phyloP scores from a whole-genome alignment of 1,140 invertebrate species.

The Pemphigus obesinymphae region DNA sequence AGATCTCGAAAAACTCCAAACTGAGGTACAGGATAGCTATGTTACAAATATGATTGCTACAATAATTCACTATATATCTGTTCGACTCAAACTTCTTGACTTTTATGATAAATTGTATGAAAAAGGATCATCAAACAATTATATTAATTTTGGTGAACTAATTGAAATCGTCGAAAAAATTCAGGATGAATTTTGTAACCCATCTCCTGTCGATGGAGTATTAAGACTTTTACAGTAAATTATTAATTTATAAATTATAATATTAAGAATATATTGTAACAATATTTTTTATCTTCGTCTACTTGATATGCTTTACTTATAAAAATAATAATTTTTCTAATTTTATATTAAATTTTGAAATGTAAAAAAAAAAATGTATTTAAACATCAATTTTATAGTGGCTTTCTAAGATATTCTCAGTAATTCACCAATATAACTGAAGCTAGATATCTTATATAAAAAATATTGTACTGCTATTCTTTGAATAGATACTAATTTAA shows the following conservation, averaged over 20 bases:
- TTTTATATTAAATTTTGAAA: too few relatives aligned
- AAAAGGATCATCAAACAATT: neutral
- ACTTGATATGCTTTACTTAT: too few relatives aligned
- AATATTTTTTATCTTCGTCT: too few relatives aligned
- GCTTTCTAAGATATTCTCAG: too few relatives aligned
- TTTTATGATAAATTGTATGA: conserved; percentile 22
- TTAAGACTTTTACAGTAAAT: conserved; percentile 24
- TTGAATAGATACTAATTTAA: neutral
- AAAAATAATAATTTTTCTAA: too few relatives aligned
- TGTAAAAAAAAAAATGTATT: too few relatives aligned
- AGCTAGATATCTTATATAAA: too few relatives aligned
- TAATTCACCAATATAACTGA: too few relatives aligned
- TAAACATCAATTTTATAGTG: too few relatives aligned
- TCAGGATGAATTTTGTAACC: neutral
- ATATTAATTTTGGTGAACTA: conserved; percentile 23
- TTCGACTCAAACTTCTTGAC: conserved; percentile 22
- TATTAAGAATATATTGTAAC: too few relatives aligned
- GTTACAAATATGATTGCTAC: conserved; percentile 3
- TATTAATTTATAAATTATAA: neutral
- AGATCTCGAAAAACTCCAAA: conserved; percentile 18
- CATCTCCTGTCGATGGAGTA: conserved; percentile 1
- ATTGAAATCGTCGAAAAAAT: neutral
- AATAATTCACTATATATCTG: neutral
- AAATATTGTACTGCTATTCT: neutral
- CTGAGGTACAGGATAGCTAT: neutral